phyloP scores from a whole-genome alignment of 1,140 invertebrate species.

The Pentalonia nigronervosa region DNA sequence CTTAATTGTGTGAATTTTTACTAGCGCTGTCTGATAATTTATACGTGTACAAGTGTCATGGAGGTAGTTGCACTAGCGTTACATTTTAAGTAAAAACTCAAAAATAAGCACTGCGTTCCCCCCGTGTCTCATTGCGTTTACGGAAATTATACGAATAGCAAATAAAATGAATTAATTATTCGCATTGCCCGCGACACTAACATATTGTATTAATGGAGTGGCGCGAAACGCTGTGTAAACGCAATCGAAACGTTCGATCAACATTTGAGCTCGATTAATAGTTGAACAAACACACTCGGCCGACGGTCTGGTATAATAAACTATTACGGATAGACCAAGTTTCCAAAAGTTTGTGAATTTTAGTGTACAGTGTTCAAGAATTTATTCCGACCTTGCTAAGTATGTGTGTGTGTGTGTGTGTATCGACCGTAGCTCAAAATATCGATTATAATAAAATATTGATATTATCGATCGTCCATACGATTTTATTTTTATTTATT shows the following conservation, averaged over 20 bases:
- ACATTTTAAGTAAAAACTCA: background rate
- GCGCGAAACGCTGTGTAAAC: background rate
- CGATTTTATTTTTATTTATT: too few species aligned
- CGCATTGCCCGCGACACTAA: background rate
- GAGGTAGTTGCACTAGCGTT: background rate
- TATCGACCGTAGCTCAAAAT: background rate
- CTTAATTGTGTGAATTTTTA: too few species aligned
- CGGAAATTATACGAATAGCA: background rate
- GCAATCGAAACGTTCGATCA: background rate
- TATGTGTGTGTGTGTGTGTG: background rate
- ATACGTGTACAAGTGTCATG: too few species aligned
- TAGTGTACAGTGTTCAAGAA: too few species aligned
- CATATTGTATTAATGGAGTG: background rate
- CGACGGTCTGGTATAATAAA: background rate
- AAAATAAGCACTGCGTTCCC: background rate
- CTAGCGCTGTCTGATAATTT: too few species aligned
- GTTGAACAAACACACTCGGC: background rate
- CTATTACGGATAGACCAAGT: too few species aligned
- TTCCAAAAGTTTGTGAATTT: too few species aligned
- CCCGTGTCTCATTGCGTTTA: background rate
- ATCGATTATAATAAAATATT: too few species aligned
- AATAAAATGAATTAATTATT: background rate
- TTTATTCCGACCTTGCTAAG: too few species aligned
- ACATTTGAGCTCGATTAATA: conserved; percentile 31
- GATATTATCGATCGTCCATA: too few species aligned